Percentiles rank a stretch among this genome's conserved stretches.
These are phyloP conservation scores for Zosterops japonicus DNA, from an alignment of 2,113 vertebrate species.

Conservation along the genomic window DNA sequence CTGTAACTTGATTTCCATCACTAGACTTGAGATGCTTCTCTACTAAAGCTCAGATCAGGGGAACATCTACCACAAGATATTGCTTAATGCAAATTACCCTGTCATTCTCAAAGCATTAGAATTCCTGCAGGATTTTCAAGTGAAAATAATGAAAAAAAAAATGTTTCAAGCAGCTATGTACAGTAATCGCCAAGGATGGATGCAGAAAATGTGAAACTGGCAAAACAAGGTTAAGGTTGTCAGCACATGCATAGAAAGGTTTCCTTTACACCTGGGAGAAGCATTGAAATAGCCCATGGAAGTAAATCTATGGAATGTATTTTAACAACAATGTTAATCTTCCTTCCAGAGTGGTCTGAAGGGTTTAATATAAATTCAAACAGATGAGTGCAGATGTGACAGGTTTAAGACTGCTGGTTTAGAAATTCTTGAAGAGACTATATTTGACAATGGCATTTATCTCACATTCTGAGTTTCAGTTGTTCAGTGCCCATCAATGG, in stretches of 20 bases:
- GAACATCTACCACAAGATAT: not conserved
- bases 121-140: not conserved
- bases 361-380: not conserved
- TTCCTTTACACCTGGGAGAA: not conserved
- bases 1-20: not conserved
- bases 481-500: not conserved
- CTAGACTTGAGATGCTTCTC: not conserved
- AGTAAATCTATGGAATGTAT: not conserved
- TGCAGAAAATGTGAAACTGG: constrained; percentile 27
- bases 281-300: not conserved
- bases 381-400: not conserved
- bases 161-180: constrained; percentile 15
- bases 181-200: constrained; percentile 42
- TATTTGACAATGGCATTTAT: not conserved
- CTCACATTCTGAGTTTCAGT: not conserved
- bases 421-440: not conserved
- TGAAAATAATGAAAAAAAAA: not conserved
- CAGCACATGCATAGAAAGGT: constrained; percentile 51
- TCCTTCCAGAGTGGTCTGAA: not conserved
- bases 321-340: not conserved
- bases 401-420: not conserved
- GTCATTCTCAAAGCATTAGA: not conserved
- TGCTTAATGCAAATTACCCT: not conserved
- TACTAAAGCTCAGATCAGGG: not conserved
- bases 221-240: constrained; percentile 62